Percentiles rank a stretch among this genome's conserved stretches.
These are phyloP conservation scores for Peromyscus melanophrys DNA, from an alignment of 2,797 vertebrate genomes.

Conservation along the genomic window DNA sequence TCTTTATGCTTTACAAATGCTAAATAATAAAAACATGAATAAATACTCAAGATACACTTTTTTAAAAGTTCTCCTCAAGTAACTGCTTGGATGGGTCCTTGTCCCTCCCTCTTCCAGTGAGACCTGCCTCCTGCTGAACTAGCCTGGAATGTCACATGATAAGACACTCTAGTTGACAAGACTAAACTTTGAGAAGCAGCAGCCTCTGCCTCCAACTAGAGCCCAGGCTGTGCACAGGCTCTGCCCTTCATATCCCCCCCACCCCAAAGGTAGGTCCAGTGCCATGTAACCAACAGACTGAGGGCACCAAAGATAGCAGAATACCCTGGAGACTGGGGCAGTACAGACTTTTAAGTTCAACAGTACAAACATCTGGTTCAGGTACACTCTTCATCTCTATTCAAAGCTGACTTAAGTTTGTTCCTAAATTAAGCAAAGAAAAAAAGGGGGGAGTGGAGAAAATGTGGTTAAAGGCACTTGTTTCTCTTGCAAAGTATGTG, in stretches of 20 bases:
- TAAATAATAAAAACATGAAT: neutral
- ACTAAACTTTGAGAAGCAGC: neutral
- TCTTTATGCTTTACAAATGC: neutral
- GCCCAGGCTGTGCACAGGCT: neutral
- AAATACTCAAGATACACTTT: neutral
- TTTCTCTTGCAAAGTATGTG: neutral
- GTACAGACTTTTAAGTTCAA: neutral
- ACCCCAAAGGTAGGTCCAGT: accelerated
- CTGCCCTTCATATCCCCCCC: neutral
- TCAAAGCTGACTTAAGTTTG: neutral
- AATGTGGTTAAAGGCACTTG: neutral
- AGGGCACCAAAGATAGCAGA: neutral
- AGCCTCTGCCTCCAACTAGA: neutral
- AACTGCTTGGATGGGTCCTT: no score
- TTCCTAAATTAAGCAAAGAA: neutral
- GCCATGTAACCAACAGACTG: accelerated
- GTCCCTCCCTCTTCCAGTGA: neutral
- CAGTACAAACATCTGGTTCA: neutral
- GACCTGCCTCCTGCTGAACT: neutral
- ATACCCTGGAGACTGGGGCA: neutral
- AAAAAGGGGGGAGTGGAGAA: neutral
- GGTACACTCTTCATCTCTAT: neutral
- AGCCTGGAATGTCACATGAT: neutral
- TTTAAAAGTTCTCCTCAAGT: neutral
- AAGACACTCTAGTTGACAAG: neutral